Evolutionary conservation across 2,113 vertebrate genomes (phyloP).

Genomic region (Clupea harengus): DNA sequence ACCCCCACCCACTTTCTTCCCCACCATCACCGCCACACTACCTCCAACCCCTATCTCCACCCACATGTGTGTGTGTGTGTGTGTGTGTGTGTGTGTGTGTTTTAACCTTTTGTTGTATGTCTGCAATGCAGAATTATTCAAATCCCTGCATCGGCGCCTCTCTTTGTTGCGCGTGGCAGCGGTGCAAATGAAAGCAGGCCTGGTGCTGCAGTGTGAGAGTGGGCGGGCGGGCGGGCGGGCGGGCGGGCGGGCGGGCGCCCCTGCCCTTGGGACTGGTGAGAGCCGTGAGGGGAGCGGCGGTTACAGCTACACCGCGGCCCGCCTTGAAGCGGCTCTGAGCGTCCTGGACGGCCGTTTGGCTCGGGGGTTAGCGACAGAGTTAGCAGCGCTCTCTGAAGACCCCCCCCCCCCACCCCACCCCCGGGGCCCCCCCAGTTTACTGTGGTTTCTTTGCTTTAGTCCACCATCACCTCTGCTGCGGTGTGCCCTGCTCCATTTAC

Average conservation of each 20-base stretch:
- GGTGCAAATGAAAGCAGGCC: constrained; percentile 60
- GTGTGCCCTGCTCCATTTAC: background rate
- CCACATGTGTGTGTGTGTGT: background rate
- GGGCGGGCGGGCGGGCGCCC: background rate
- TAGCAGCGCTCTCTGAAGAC: constrained; percentile 42
- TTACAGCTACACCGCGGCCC: constrained; percentile 52
- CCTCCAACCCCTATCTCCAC: background rate
- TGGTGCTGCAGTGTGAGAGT: constrained; percentile 43
- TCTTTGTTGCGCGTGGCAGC: constrained; percentile 49
- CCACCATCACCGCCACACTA: background rate
- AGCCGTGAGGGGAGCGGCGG: constrained; percentile 39
- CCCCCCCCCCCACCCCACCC: background rate
- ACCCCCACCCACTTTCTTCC: background rate
- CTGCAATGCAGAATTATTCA: constrained; percentile 71
- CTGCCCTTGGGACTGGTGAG: background rate
- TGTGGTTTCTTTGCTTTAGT: background rate
- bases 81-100: constrained; percentile 18
- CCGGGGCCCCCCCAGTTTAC: background rate
- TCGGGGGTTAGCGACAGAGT: constrained; percentile 21
- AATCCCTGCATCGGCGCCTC: constrained; percentile 56
- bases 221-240: background rate
- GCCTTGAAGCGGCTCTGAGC: constrained; percentile 56
- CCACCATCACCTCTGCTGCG: background rate
- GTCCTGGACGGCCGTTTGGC: constrained; percentile 38
- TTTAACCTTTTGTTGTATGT: constrained; percentile 62